A percentile compares a stretch with the other conserved stretches of the same genome.
phyloP scores from a whole-genome alignment of 1,140 invertebrate species.

The Solen grandis region DNA sequence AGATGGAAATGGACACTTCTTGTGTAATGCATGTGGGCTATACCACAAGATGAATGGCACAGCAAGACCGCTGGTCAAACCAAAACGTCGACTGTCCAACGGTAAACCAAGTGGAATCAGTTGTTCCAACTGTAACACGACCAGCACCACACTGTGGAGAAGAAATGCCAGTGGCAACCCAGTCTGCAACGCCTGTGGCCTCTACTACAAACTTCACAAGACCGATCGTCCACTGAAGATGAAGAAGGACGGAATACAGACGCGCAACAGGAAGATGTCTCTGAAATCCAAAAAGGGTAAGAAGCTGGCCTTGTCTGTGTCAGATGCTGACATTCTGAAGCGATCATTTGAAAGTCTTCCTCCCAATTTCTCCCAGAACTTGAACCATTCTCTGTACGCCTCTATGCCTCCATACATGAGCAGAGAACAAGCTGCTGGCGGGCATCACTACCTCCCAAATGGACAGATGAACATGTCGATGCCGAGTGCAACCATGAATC shows the following conservation, averaged over 20 bases:
- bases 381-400: constrained; percentile 70
- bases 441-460: constrained; percentile 19
- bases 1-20: constrained; percentile 81
- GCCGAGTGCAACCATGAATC: constrained; percentile 13
- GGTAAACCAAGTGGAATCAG: constrained; percentile 86
- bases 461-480: constrained; percentile 9
- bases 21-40: constrained; percentile 88
- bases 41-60: constrained; percentile 99
- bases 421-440: constrained; percentile 1
- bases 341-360: constrained; percentile 70
- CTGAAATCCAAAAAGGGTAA: constrained; percentile 79
- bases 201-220: constrained; percentile 98
- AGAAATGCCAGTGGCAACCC: constrained; percentile 97
- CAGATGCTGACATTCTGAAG: constrained; percentile 75
- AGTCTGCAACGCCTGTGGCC: constrained; percentile 98
- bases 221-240: constrained; percentile 95
- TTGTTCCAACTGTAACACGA: constrained; percentile 96
- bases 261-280: constrained; percentile 92
- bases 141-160: constrained; percentile 97
- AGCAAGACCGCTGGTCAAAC: constrained; percentile 79
- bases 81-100: constrained; percentile 23
- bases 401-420: constrained; percentile 74
- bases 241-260: constrained; percentile 99
- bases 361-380: constrained; percentile 62
- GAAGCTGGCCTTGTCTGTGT: constrained; percentile 66